Conservation (phyloP, 2,888 invertebrate species). For the Lasioglossum zephyrum region DNA sequence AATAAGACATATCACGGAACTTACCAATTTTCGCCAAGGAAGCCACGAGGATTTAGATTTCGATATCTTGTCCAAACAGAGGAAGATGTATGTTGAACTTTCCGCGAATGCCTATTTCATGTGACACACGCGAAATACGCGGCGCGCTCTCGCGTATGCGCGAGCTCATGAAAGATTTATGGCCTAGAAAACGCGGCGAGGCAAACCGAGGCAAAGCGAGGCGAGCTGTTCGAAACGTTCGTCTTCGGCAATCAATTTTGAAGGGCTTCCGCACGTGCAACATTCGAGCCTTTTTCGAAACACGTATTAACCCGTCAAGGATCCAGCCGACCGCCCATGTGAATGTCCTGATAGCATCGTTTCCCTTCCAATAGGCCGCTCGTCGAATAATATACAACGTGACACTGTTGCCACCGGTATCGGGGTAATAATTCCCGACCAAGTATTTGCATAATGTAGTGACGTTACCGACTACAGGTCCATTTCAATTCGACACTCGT, state of each 20-base stretch:
- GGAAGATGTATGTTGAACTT: constrained; percentile 49
- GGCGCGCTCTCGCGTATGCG: constrained; percentile 39
- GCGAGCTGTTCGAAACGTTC: constrained; percentile 40
- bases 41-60: constrained; percentile 35
- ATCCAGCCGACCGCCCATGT: neutral
- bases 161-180: constrained; percentile 71
- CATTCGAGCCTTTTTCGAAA: constrained; percentile 1
- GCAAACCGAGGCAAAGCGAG: neutral
- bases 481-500: constrained; percentile 14
- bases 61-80: constrained; percentile 25
- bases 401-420: constrained; percentile 71
- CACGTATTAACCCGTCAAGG: neutral
- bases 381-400: constrained; percentile 71
- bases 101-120: constrained; percentile 19
- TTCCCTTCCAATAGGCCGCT: constrained; percentile 69
- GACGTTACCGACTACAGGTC: constrained; percentile 14
- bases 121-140: constrained; percentile 28
- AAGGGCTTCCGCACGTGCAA: constrained; percentile 12
- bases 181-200: constrained; percentile 39
- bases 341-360: constrained; percentile 53
- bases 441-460: constrained; percentile 64
- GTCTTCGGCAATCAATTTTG: constrained; percentile 63
- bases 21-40: constrained; percentile 54
- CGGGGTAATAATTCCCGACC: constrained; percentile 71
- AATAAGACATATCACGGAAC: constrained; percentile 47